A percentile compares a stretch with the other conserved stretches of the same genome.
These are phyloP conservation scores for Euphonia xanthogaster DNA, from an alignment of 2,797 vertebrate genomes.

Conservation along the genomic window DNA sequence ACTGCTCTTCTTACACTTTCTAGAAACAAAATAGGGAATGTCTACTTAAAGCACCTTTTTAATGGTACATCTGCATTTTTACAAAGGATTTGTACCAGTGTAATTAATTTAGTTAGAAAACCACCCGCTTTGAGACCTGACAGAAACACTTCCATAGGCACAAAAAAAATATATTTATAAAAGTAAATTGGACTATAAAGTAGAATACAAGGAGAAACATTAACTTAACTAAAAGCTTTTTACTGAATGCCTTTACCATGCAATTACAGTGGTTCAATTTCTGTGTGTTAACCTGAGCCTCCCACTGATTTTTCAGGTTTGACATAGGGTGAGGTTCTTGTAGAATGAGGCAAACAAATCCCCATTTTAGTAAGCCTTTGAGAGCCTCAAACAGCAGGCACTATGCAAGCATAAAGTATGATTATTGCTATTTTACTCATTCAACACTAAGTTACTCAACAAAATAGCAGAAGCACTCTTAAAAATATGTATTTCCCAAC, in stretches of 20 bases:
- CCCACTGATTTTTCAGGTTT: background rate
- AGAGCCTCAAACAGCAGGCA: background rate
- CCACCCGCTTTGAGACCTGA: background rate
- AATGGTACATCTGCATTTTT: background rate
- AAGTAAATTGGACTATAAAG: background rate
- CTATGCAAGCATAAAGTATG: background rate
- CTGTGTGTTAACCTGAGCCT: background rate
- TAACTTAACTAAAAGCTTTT: background rate
- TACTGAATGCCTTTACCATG: background rate
- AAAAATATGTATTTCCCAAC: conserved; percentile 15
- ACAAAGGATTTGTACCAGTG: background rate
- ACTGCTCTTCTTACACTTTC: background rate
- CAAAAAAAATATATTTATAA: background rate
- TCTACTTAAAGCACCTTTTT: background rate
- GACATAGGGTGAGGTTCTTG: background rate
- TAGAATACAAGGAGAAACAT: background rate
- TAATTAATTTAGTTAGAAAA: background rate
- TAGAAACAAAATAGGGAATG: background rate
- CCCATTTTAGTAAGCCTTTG: background rate
- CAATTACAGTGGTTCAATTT: background rate
- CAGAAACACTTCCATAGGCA: background rate
- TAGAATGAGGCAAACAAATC: background rate
- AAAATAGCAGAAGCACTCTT: conserved; percentile 24
- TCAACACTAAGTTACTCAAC: conserved; percentile 7
- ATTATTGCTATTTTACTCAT: conserved; percentile 27